Base-by-base conservation (phyloP, 1,140 invertebrate genomes). In the Drosophila arizonae region DNA sequence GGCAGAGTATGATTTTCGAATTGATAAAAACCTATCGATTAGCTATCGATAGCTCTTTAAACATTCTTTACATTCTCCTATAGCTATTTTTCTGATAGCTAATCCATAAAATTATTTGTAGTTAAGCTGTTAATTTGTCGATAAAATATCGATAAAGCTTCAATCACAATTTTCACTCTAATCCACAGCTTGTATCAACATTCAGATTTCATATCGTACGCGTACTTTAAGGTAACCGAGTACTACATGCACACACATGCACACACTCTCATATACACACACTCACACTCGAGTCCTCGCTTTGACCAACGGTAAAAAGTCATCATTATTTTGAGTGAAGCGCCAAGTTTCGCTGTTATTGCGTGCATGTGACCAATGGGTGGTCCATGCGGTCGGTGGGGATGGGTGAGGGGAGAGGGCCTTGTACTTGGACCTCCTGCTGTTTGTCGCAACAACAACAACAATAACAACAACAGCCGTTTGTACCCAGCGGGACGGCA, bases 301-400 rank as follows among this genome's bases (percentile, higher is more conserved):
- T 33, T 46, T 33, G 56, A 33, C 63, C 64, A 56, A 62, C 56
- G 45, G 43, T 55, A 26, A 3, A 68, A 73, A 74, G 36, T 70
- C 58, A 63, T 69, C 58, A 63, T 51, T 33, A 63, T 33, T 74
- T 74, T 71, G 63, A 66, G 63, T 57, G 62, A 71, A 33, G 28
- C 15, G 50, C 15, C 33, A 60, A 46, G 51, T 58, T 67, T 17
- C 52, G 39, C 39, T 54, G 30, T 52, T 33, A 45, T n/a, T 58
- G 58, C 28, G 6, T 24, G 52, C 24, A 13, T 39, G 46, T 50
- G n/a, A 11, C 15, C 24, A 28, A 51, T 11, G 24, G 10, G 48
- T 0, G 48, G 17, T 26, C 36, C 36, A 4, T 11, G 46, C 43
- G 33, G 10, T n/a, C 13, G 15, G 24, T 1, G 4, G 36, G 36